Base-by-base conservation (phyloP, 2,888 invertebrate genomes). In the Zygogramma bicolorata region DNA sequence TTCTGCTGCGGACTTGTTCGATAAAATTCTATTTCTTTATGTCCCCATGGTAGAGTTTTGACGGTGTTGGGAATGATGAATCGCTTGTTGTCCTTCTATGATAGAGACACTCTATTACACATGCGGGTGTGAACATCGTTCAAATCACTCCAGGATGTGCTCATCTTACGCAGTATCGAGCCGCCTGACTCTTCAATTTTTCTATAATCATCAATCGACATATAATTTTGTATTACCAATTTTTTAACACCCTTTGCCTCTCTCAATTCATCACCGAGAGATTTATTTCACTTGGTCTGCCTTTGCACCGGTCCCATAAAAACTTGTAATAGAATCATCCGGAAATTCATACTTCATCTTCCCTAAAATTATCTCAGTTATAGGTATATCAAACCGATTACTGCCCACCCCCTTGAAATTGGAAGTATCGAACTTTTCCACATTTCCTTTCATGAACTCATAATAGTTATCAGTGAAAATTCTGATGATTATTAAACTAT, bases 401-500 rank as follows among this genome's bases (percentile, higher is more conserved):
- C n/a, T n/a, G n/a, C n/a, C n/a, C n/a, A n/a, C n/a, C n/a, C n/a
- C n/a, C n/a, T n/a, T n/a, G n/a, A n/a, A 83, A 69, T 81, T 79
- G 3, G 82, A 82, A 34, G 82, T 83, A 77, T 86, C 85, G 75
- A 85, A 86, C 25, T 61, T 6, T 68, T 76, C 81, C n/a, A 82
- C 5, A 34, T 34, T 34, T 13, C 3, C 10, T 34, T n/a, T 34
- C 34, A 34, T 79, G 8, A 69, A 73, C 20, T 79, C 73, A 79
- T 87, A 87, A 38, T 86, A 66, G 74, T 87, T 84, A 1, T 78
- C 71, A 8, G 82, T 84, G 20, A 75, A 65, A 68, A 87, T 79
- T 38, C 81, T 65, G 42, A 83, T 77, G 18, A 84, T 79, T 74
- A 74, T 3, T 7, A 31, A 34, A 34, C 1, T 8, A 10, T 34